Evolutionary conservation across 2,888 invertebrate genomes (phyloP).

Genomic region (Andrena fulva): DNA sequence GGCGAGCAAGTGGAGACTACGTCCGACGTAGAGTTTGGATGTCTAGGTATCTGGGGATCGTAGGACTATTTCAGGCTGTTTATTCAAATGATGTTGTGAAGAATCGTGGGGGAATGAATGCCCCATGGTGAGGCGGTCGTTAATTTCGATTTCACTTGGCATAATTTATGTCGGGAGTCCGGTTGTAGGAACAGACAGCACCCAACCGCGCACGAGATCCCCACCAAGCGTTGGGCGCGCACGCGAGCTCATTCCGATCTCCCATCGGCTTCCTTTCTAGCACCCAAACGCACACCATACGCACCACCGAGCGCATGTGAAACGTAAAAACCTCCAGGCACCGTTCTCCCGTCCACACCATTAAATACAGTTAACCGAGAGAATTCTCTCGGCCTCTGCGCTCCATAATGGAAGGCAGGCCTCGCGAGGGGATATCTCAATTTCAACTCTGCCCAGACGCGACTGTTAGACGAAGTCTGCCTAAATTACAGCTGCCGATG

Average conservation of each 20-base stretch:
- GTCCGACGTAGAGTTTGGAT: no score
- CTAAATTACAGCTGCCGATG: no score
- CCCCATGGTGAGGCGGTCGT: not conserved
- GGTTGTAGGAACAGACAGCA: not conserved
- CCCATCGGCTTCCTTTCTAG: slow-evolving; percentile 37
- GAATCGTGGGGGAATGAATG: not conserved
- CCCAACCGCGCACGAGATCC: not conserved
- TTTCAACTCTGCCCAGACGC: not conserved
- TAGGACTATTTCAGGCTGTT: no score
- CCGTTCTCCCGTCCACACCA: slow-evolving; percentile 38
- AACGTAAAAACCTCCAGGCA: slow-evolving; percentile 38
- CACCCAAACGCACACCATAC: slow-evolving; percentile 20
- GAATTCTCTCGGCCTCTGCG: slow-evolving; percentile 13
- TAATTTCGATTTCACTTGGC: not conserved
- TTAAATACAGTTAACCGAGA: slow-evolving; percentile 54
- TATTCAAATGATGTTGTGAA: no score
- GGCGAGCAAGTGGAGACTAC: no score
- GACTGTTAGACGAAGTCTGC: no score
- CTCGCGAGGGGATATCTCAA: not conserved
- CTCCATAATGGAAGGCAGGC: not conserved
- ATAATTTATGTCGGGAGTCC: slow-evolving; percentile 10
- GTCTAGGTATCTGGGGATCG: no score
- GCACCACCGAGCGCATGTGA: slow-evolving; percentile 15
- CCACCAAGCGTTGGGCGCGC: slow-evolving; percentile 6
- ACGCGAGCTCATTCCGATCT: slow-evolving; percentile 47